Conservation (phyloP, 2,888 invertebrate species). For the Pachydiplax longipennis region DNA sequence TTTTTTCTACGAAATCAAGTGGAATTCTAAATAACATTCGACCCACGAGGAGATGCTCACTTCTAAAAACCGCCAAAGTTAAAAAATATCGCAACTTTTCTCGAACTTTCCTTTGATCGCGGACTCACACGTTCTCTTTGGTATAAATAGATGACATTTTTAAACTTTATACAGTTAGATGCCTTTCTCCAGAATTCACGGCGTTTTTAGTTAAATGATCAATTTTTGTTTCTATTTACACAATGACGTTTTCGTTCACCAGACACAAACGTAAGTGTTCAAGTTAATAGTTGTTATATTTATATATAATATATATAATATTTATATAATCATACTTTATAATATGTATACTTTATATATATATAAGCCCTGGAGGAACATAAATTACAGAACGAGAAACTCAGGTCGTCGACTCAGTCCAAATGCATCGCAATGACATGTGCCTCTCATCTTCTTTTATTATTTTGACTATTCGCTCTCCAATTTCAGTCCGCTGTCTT, state of each 20-base stretch:
- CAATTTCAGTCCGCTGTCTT: background rate
- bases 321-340: constrained; percentile 42
- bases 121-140: constrained; percentile 45
- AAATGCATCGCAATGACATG: background rate
- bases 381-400: constrained; percentile 40
- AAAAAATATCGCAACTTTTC: constrained; percentile 25
- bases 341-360: constrained; percentile 45
- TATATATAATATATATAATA: constrained; percentile 44
- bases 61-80: constrained; percentile 21
- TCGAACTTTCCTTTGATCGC: constrained; percentile 34
- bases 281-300: constrained; percentile 42
- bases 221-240: constrained; percentile 21
- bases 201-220: constrained; percentile 2
- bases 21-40: constrained; percentile 14
- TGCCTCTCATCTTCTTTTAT: background rate
- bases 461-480: too few relatives aligned
- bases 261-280: constrained; percentile 41
- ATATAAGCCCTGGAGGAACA: constrained; percentile 40
- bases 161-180: constrained; percentile 32
- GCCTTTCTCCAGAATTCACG: constrained; percentile 19
- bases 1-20: background rate
- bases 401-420: constrained; percentile 23
- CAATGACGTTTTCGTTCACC: constrained; percentile 25
- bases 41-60: constrained; percentile 7
- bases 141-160: constrained; percentile 46